A percentile compares a stretch with the other conserved stretches of the same genome.
Conservation (phyloP, 2,113 vertebrate species). For the Megaleporinus macrocephalus region DNA sequence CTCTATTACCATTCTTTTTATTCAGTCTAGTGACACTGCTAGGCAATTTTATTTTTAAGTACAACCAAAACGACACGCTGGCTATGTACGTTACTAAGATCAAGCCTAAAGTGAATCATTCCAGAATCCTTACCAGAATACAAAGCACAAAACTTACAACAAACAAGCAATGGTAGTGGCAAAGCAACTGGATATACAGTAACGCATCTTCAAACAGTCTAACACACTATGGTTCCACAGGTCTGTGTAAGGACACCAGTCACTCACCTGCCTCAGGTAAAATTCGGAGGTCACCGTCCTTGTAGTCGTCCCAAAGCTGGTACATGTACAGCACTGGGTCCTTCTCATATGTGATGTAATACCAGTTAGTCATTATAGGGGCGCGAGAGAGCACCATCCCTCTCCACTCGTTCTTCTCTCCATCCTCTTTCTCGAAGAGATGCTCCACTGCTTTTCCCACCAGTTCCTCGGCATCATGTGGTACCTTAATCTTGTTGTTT, state of each 20-base stretch:
- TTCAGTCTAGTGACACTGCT: no score
- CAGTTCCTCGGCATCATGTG: constrained; percentile 79
- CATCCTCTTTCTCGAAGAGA: constrained; percentile 83
- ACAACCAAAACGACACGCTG: not conserved
- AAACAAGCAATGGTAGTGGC: not conserved
- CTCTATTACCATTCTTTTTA: no score
- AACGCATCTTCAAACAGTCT: not conserved
- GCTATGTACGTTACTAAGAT: not conserved
- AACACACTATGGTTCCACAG: not conserved
- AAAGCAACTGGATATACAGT: not conserved
- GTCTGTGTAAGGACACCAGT: not conserved
- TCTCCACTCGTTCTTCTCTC: constrained; percentile 83
- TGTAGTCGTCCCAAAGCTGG: constrained; percentile 84
- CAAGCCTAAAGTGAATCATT: not conserved
- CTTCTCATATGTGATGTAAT: constrained; percentile 86
- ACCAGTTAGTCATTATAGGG: constrained; percentile 85
- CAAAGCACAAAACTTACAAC: not conserved
- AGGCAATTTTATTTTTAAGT: not conserved
- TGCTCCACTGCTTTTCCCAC: constrained; percentile 83
- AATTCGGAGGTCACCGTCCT: constrained; percentile 82
- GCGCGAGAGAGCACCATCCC: constrained; percentile 83
- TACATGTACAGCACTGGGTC: constrained; percentile 86
- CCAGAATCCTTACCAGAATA: not conserved
- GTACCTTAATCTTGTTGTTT: constrained; percentile 82
- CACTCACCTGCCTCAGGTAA: constrained; percentile 80